Percentiles rank a stretch among this genome's conserved stretches.
These are phyloP conservation scores for Oxyscelio sp. DNA, from an alignment of 2,888 invertebrate genomes.

Conservation along the genomic window DNA sequence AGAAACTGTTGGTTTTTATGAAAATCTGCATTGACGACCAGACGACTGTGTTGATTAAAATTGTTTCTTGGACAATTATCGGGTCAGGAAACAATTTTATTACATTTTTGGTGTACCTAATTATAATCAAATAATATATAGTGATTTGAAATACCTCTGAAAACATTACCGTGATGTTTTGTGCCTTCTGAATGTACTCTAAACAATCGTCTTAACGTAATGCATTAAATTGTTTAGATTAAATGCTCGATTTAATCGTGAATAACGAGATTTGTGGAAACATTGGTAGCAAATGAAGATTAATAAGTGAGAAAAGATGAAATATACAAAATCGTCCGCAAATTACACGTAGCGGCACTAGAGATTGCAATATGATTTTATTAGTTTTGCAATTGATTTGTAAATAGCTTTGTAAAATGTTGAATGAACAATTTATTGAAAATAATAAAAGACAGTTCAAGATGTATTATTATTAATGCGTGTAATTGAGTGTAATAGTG, in stretches of 20 bases:
- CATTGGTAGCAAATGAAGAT: too few relatives aligned
- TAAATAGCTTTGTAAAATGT: conserved; percentile 1
- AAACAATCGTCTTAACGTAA: too few relatives aligned
- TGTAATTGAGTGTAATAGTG: conserved; percentile 35
- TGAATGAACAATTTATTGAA: background rate
- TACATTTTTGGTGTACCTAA: too few relatives aligned
- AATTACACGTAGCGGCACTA: background rate
- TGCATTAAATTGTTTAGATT: too few relatives aligned
- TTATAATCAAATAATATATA: too few relatives aligned
- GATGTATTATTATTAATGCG: conserved; percentile 42
- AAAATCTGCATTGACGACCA: conserved; percentile 6
- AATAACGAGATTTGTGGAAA: too few relatives aligned
- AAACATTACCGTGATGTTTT: too few relatives aligned
- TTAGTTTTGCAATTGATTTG: background rate
- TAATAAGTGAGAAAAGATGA: background rate
- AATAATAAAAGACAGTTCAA: background rate
- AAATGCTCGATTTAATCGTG: too few relatives aligned
- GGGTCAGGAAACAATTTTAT: too few relatives aligned
- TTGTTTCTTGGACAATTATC: too few relatives aligned
- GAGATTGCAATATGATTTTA: background rate
- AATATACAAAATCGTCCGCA: background rate
- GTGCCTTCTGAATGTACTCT: too few relatives aligned
- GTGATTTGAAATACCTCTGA: too few relatives aligned
- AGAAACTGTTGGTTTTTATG: background rate
- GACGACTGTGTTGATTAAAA: conserved; percentile 3